Base-by-base conservation (phyloP, 2,888 invertebrate genomes). In the Spodoptera picta region DNA sequence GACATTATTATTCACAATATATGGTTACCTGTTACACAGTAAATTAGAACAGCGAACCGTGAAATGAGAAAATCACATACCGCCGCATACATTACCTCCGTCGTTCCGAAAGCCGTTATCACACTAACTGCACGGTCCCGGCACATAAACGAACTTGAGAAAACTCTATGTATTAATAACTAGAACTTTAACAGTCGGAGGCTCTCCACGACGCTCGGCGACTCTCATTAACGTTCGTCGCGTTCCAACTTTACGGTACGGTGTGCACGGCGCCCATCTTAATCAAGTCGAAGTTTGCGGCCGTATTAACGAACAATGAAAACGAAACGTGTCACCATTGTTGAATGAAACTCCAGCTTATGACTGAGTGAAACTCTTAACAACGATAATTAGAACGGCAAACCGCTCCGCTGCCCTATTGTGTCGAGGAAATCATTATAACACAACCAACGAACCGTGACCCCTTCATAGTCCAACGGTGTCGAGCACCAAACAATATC, bases 241-340 rank as follows among this genome's bases (percentile, higher is more conserved):
- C 63, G 56, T 67, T 73, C 57, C 53, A 69, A 76, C 62, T 73
- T 72, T 57, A 70, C 77, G 61, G 36, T 27, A 57, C 78, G 45
- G 73, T 86, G 83, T 82, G 61, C 73, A 74, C 61, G 65, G 5
- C 68, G 62, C 66, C 78, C 82, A 69, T 79, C 80, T 85, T 85
- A 86, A 88, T 87, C 84, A 85, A 83, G 86, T 80, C 79, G 81
- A 87, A 88, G 83, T 87, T 84, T 73, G 79, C 78, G 73, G 73
- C 69, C 77, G 81, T 84, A 86, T 87, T 87, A 87, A 80, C 86
- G 87, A 85, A 89, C 88, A 89, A 89, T 88, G 87, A 85, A 87
- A 83, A 80, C 70, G 83, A 85, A 86, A 86, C 83, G 85, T 87
- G 88, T 88, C 82, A 81, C 83, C 80, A 85, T 84, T 88, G 87